These are phyloP conservation scores for Cryptosula pallasiana DNA, from an alignment of 2,888 invertebrate species.

Conservation along the genomic window DNA sequence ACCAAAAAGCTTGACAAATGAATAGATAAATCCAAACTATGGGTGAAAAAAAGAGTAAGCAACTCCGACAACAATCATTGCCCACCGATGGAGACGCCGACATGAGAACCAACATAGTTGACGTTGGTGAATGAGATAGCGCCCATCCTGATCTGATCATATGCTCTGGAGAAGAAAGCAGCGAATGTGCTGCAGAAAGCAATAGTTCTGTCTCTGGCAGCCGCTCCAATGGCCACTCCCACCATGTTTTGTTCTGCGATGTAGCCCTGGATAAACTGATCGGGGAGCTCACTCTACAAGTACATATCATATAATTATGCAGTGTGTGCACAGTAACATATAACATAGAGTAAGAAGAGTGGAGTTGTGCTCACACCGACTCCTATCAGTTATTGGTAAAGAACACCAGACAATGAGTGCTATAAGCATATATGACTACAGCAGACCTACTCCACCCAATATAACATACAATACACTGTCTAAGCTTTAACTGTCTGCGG, in stretches of 20 bases:
- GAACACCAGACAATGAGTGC: too few species aligned
- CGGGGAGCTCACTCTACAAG: conserved; percentile 56
- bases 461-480: too few species aligned
- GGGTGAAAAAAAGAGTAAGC: not conserved
- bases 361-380: too few species aligned
- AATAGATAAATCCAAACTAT: too few species aligned
- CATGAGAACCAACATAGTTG: conserved; percentile 94
- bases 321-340: conserved; percentile 19
- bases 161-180: conserved; percentile 91
- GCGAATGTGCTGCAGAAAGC: conserved; percentile 97
- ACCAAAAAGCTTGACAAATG: too few species aligned
- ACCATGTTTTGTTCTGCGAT: conserved; percentile 98
- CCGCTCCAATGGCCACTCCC: conserved; percentile 86
- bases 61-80: too few species aligned
- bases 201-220: conserved; percentile 84
- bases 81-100: conserved; percentile 89
- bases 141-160: conserved; percentile 98
- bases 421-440: too few species aligned
- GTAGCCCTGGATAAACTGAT: conserved; percentile 90
- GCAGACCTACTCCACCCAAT: too few species aligned
- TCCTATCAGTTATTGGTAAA: too few species aligned
- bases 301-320: too few species aligned
- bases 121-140: conserved; percentile 97
- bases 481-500: too few species aligned
- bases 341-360: not conserved